A percentile compares a stretch with the other conserved stretches of the same genome.
Conservation (phyloP, 2,113 vertebrate genomes). For the Sinosuthora webbiana region DNA sequence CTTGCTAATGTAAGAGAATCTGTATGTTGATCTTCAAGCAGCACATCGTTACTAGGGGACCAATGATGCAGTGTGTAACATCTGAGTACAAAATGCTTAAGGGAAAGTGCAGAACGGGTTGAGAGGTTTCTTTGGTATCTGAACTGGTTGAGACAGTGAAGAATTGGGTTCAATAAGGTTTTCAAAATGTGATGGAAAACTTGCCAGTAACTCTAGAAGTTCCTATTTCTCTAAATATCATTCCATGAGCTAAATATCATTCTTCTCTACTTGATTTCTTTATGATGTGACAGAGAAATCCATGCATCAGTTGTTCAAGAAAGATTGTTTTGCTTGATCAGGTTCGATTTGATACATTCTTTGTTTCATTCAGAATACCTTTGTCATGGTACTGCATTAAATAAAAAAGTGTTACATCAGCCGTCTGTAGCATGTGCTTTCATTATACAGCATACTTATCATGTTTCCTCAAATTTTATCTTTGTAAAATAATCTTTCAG, state of each 20-base stretch:
- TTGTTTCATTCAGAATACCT: neutral
- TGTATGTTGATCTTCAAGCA: neutral
- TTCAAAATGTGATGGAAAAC: neutral
- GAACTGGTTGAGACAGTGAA: neutral
- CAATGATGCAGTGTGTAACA: neutral
- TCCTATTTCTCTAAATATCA: neutral
- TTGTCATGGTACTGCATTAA: neutral
- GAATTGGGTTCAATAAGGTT: neutral
- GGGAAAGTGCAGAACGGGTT: fast-evolving
- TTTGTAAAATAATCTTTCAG: neutral
- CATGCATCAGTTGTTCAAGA: neutral
- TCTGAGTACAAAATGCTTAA: neutral
- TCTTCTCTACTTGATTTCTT: neutral
- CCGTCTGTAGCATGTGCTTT: neutral
- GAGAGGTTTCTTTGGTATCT: neutral
- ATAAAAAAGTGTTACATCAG: neutral
- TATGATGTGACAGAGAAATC: neutral
- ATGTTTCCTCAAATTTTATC: neutral
- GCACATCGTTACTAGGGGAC: neutral
- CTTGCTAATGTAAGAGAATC: neutral
- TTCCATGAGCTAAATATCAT: neutral
- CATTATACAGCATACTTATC: neutral
- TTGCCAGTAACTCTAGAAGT: neutral
- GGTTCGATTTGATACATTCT: neutral
- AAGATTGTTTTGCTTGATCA: neutral